These are phyloP conservation scores for Tenthredo notha DNA, from an alignment of 2,888 invertebrate genomes.

Conservation along the genomic window DNA sequence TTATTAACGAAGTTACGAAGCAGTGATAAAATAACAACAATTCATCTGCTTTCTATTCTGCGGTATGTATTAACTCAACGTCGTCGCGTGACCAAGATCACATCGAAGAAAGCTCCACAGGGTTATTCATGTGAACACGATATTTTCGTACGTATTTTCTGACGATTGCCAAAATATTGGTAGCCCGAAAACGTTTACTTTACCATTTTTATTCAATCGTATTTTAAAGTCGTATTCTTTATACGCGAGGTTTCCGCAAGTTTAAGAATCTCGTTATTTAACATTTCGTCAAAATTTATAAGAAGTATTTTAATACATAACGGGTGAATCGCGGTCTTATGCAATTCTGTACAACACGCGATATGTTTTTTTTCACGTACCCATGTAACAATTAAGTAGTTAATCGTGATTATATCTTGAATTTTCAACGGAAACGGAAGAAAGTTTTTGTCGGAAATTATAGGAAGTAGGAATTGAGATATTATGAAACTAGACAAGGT, in stretches of 20 bases:
- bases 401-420: not conserved
- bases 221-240: not conserved
- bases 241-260: not conserved
- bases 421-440: constrained; percentile 39
- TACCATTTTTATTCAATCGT: not conserved
- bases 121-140: not conserved
- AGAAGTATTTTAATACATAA: not conserved
- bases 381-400: not conserved
- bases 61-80: constrained; percentile 38
- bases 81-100: constrained; percentile 50
- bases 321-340: not conserved
- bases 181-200: not conserved
- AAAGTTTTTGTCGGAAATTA: not conserved
- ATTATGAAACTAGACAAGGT: not conserved
- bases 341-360: not conserved
- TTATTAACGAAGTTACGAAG: constrained; percentile 30
- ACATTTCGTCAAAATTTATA: not conserved
- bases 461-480: constrained; percentile 12
- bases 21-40: constrained; percentile 43
- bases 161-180: not conserved
- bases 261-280: not conserved
- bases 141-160: not conserved
- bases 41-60: constrained; percentile 49
- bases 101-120: constrained; percentile 32
- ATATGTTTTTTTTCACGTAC: not conserved